Base-by-base conservation (phyloP, 2,113 vertebrate genomes). In the Percina caprodes region DNA sequence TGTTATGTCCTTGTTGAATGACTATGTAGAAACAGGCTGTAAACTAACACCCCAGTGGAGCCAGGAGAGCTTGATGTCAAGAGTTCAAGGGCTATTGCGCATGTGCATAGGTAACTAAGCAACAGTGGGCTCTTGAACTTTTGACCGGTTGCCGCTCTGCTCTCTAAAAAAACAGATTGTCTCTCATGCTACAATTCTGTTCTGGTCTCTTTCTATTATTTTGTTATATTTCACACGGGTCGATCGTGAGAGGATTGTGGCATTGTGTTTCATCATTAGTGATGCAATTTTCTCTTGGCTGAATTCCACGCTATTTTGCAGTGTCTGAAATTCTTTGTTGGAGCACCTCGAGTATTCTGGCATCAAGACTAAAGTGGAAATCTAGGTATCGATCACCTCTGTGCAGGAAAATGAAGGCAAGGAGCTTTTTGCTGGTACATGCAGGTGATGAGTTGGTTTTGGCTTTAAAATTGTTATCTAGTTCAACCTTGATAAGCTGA, bases 201-300 rank as follows among this genome's bases (percentile, higher is more conserved):
- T 42, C 10, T 42, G 39, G 18, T n/a, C 49, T n/a, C 24, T 51
- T 51, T 68, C 15, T 42, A 14, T 26, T 71, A 24, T 23, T 42
- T 56, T 23, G 19, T 23, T 16, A 35, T 66, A 13, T 12, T n/a
- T 52, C n/a, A 19, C 13, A 23, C 26, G 11, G 18, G 58, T 51
- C 5, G 3, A n/a, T n/a, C 3, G 18, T 60, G 56, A 42, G 10
- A 45, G n/a, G 69, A 23, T 59, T 26, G 33, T 63, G 33, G 63
- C 71, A 61, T 61, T 62, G 46, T 39, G 33, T 72, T 66, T 24
- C 52, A 42, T 67, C 24, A 9, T 67, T 56, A 46, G 39, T 76
- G 62, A 66, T 56, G 49, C 24, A 35, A 39, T 48, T 48, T 24
- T 30, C 26, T 51, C 26, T 49, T 63, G 65, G 51, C 24, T 14